phyloP scores from a whole-genome alignment of 2,888 invertebrate genomes.

The Gasteruption jaculator region DNA sequence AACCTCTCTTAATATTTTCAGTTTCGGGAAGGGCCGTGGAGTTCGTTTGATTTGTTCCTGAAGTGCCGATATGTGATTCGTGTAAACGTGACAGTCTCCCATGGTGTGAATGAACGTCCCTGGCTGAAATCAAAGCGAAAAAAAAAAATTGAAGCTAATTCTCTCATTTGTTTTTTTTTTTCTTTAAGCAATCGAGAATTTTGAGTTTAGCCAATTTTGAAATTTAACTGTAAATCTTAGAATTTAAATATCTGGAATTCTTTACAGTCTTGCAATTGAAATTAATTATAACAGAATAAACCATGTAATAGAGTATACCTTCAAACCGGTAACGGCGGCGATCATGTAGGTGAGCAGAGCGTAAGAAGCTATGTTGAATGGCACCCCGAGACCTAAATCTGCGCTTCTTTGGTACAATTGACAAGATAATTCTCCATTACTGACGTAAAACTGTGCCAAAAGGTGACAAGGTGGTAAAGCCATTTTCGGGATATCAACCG shows the following conservation, averaged over 20 bases:
- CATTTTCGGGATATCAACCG: slow-evolving; percentile 82
- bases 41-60: slow-evolving; percentile 73
- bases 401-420: slow-evolving; percentile 94
- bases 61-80: slow-evolving; percentile 82
- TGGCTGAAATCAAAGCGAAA: slow-evolving; percentile 57
- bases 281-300: background rate
- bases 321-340: slow-evolving; percentile 86
- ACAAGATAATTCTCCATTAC: slow-evolving; percentile 78
- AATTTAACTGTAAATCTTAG: too few relatives aligned
- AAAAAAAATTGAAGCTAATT: slow-evolving; percentile 11
- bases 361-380: slow-evolving; percentile 98
- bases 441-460: slow-evolving; percentile 90
- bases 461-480: slow-evolving; percentile 97
- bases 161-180: too few relatives aligned
- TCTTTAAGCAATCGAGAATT: too few relatives aligned
- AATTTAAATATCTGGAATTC: too few relatives aligned
- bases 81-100: slow-evolving; percentile 94
- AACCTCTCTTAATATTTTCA: slow-evolving; percentile 72
- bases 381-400: slow-evolving; percentile 97
- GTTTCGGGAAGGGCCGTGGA: slow-evolving; percentile 78
- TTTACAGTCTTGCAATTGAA: too few relatives aligned
- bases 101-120: slow-evolving; percentile 92
- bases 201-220: too few relatives aligned
- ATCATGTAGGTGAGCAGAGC: slow-evolving; percentile 92
- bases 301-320: slow-evolving; percentile 56